Base-by-base conservation (phyloP, 2,888 invertebrate species). In the Epinotia brunnichana region DNA sequence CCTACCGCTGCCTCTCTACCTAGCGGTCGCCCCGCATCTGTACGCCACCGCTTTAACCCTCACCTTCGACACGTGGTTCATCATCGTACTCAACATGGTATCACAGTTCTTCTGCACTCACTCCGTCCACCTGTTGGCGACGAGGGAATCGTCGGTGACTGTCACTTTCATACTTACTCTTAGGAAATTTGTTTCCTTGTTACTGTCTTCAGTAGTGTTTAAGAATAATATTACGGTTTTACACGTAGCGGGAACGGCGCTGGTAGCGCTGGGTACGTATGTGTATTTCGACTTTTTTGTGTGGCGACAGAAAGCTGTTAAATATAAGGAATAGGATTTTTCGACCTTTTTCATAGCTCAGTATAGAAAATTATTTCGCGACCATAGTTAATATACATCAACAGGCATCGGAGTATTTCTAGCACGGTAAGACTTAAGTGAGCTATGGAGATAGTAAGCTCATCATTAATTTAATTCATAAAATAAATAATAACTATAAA, bases 161-260 rank as follows among this genome's bases (percentile, higher is more conserved):
- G 90, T 92, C 0, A 89, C 91, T 17, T 91, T 92, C 77, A 89
- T 93, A 77, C 74, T 93, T 51, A 92, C 93, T 51, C 64, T 93
- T 74, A 87, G 92, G 73, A 92, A 90, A 71, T 93, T 93, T 79
- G 74, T 87, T 0, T 92, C 92, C 5, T 76, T 93, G 2, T 61
- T 92, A 61, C 82, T 92, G 77, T 92, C 93, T 0, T 84, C 90
- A 0, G 4, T 92, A 80, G 81, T 91, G 77, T 93, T 93, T 87
- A 92, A 92, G 81, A 92, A 87, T 80, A 90, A 85, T 81, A 79
- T 92, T 41, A 92, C 91, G 17, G 11, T 83, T 41, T 85, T 86
- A 66, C 93, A 93, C 79, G 79, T 88, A 1, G 17, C 89, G 29
- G 92, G 92, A 2, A 85, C 90, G 1, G 67, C 85, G 19, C 82